These are phyloP conservation scores for Okapia johnstoni DNA, from an alignment of 2,113 vertebrate species.

Conservation along the genomic window DNA sequence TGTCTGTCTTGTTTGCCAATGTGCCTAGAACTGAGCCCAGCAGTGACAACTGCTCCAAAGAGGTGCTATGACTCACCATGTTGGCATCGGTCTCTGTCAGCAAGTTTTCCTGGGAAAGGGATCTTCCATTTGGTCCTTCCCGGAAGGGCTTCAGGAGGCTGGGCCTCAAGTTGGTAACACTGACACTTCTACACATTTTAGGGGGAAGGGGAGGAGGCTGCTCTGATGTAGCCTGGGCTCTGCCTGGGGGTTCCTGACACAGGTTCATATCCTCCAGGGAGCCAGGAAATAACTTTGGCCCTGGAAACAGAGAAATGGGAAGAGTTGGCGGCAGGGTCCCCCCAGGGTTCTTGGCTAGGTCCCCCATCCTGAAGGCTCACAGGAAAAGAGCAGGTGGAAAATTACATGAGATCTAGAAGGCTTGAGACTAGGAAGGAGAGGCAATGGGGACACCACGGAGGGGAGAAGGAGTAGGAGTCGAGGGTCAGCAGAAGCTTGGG, in stretches of 20 bases:
- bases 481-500: neutral
- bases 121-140: conserved; percentile 56
- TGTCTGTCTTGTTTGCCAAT: neutral
- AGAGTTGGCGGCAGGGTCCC: neutral
- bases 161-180: conserved; percentile 79
- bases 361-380: neutral
- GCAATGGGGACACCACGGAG: neutral
- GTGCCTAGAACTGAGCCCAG: neutral
- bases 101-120: conserved; percentile 81
- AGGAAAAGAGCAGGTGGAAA: neutral
- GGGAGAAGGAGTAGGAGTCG: neutral
- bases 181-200: conserved; percentile 80
- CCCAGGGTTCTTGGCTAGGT: neutral
- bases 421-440: neutral
- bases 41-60: neutral
- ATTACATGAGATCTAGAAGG: neutral
- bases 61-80: conserved; percentile 44
- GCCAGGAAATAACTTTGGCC: conserved; percentile 59
- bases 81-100: neutral
- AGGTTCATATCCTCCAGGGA: conserved; percentile 84
- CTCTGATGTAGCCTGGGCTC: conserved; percentile 51
- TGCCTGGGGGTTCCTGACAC: conserved; percentile 70
- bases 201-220: conserved; percentile 54
- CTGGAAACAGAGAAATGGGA: conserved; percentile 45
- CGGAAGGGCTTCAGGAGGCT: conserved; percentile 61